A percentile compares a stretch with the other conserved stretches of the same genome.
phyloP scores from a whole-genome alignment of 2,797 vertebrate genomes.

The Poliocrania exsul region DNA sequence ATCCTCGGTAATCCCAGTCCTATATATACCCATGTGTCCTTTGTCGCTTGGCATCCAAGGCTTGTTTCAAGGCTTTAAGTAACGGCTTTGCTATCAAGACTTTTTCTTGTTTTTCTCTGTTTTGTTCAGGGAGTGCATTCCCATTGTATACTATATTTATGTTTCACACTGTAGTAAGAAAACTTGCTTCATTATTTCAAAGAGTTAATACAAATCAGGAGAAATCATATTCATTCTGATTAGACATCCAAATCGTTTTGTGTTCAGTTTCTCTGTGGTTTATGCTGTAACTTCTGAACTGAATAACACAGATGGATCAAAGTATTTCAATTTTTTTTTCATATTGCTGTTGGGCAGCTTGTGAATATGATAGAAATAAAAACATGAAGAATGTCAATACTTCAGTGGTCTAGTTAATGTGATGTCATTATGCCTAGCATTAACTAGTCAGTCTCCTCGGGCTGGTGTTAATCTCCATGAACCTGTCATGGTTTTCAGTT shows the following conservation, averaged over 20 bases:
- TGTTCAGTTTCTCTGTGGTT: not conserved
- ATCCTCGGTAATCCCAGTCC: not conserved
- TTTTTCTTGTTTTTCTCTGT: not conserved
- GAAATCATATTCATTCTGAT: not conserved
- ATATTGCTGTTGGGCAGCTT: not conserved
- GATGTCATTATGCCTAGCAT: not conserved
- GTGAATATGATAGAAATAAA: not conserved
- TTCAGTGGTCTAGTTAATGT: not conserved
- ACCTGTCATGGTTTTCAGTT: not conserved
- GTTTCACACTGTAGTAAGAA: not conserved
- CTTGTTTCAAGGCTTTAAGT: not conserved
- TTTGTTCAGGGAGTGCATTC: not conserved
- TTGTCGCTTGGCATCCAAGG: not conserved
- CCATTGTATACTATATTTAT: not conserved
- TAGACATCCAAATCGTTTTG: not conserved
- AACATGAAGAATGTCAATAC: not conserved
- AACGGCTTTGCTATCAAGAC: not conserved
- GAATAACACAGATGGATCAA: not conserved
- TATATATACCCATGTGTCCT: not conserved
- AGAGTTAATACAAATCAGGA: not conserved
- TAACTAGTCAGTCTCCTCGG: not conserved
- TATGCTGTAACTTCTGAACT: not conserved
- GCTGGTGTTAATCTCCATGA: not conserved
- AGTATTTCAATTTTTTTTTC: not conserved
- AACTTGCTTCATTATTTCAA: not conserved